Evolutionary conservation across 1,140 invertebrate genomes (phyloP).

Genomic region (Hyposmocoma kahamanoa): DNA sequence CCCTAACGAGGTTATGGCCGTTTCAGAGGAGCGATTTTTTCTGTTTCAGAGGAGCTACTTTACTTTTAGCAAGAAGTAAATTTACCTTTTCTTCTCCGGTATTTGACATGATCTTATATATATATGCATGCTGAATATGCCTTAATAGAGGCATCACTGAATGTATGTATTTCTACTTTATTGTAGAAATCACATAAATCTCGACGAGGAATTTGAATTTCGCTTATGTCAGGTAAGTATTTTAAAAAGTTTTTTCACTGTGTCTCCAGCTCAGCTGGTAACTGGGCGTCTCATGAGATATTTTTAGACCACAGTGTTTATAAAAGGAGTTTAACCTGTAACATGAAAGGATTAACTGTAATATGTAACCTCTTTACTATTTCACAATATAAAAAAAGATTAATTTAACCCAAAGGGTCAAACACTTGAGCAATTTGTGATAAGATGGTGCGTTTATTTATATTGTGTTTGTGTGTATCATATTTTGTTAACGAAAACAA

Average conservation of each 20-base stretch:
- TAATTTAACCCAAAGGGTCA: slow-evolving; percentile 10
- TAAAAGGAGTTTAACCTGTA: slow-evolving; percentile 6
- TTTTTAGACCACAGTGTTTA: slow-evolving; percentile 5
- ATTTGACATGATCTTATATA: background rate
- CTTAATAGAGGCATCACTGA: slow-evolving; percentile 3
- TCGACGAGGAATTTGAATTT: slow-evolving; percentile 5
- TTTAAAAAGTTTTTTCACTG: background rate
- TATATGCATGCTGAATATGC: slow-evolving; percentile 8
- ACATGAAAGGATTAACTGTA: slow-evolving; percentile 2
- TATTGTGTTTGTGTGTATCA: background rate
- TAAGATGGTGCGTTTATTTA: slow-evolving; percentile 3
- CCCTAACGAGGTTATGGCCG: slow-evolving; percentile 10
- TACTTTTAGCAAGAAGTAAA: background rate
- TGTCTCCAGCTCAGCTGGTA: background rate
- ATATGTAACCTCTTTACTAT: too few species aligned
- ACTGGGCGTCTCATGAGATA: slow-evolving; percentile 5
- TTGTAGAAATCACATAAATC: background rate
- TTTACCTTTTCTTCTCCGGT: background rate
- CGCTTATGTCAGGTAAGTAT: background rate
- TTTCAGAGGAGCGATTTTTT: slow-evolving; percentile 6
- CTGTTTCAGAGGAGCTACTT: background rate
- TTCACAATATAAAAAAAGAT: too few species aligned
- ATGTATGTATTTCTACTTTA: slow-evolving; percentile 5
- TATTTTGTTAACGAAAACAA: background rate
- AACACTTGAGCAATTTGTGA: slow-evolving; percentile 6